These are phyloP conservation scores for Nannobrachium achirus DNA, from an alignment of 2,113 vertebrate species.

Conservation along the genomic window DNA sequence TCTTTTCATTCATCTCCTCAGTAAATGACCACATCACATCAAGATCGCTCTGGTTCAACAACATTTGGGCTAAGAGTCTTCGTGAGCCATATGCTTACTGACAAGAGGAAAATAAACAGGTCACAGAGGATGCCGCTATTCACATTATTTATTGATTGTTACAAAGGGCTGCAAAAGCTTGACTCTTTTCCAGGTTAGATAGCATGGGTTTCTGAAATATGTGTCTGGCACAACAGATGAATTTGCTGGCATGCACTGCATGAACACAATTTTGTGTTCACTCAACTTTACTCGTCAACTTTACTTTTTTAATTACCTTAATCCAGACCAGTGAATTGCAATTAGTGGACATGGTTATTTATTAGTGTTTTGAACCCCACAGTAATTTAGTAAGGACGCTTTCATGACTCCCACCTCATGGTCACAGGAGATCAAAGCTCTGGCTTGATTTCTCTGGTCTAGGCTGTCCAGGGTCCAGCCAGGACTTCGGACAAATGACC, in stretches of 20 bases:
- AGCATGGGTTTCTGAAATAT: neutral
- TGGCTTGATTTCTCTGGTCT: conserved; percentile 58
- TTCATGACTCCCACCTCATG: conserved; percentile 69
- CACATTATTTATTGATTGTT: neutral
- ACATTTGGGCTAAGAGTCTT: neutral
- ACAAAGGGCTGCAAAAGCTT: neutral
- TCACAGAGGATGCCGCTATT: neutral
- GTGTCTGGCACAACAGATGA: neutral
- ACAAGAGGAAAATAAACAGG: neutral
- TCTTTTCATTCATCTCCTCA: conserved; percentile 25
- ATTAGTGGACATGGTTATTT: conserved; percentile 45
- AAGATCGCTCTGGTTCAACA: neutral
- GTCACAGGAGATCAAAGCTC: conserved; percentile 75
- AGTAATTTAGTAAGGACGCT: conserved; percentile 68
- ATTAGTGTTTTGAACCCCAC: conserved; percentile 67
- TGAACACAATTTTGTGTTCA: neutral
- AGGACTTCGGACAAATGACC: conserved; percentile 74
- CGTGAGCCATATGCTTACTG: neutral
- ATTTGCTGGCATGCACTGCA: neutral
- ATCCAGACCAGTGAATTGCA: conserved; percentile 42
- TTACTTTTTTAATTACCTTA: conserved; percentile 25
- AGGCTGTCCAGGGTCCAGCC: conserved; percentile 55
- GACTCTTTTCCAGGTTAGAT: neutral
- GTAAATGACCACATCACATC: conserved; percentile 22
- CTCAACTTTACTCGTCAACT: conserved; percentile 1